These are phyloP conservation scores for Esox masquinongy DNA, from an alignment of 2,797 vertebrate genomes.

Conservation along the genomic window DNA sequence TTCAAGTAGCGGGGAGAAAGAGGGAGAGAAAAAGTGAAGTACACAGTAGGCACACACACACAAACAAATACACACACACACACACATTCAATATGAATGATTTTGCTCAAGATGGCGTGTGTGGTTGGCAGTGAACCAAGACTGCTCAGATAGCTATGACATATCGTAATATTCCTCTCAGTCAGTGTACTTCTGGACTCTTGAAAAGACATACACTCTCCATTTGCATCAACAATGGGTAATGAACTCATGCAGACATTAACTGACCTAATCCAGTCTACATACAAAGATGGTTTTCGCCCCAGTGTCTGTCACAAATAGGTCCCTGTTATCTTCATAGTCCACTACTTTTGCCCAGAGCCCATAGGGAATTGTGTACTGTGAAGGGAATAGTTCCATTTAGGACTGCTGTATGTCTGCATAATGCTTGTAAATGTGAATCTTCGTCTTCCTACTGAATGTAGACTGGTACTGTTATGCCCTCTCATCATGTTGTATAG, in stretches of 20 bases:
- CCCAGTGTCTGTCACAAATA: slow-evolving; percentile 7
- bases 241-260: slow-evolving; percentile 52
- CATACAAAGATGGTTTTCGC: slow-evolving; percentile 67
- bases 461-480: too few species aligned
- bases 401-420: not conserved
- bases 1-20: slow-evolving; percentile 27
- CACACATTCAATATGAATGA: slow-evolving; percentile 34
- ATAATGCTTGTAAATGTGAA: too few species aligned
- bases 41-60: not conserved
- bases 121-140: slow-evolving; percentile 21
- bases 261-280: slow-evolving; percentile 46
- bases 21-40: not conserved
- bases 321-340: not conserved
- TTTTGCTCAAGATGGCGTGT: slow-evolving; percentile 36
- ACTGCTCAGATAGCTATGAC: slow-evolving; percentile 63
- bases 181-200: too few species aligned
- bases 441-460: too few species aligned
- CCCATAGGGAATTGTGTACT: not conserved
- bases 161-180: slow-evolving; percentile 32
- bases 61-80: not conserved
- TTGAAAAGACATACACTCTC: too few species aligned
- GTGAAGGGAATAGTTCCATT: not conserved
- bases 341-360: not conserved
- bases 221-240: too few species aligned
- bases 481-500: too few species aligned